Conservation (phyloP, 1,140 invertebrate genomes). For the Berghia stephanieae region DNA sequence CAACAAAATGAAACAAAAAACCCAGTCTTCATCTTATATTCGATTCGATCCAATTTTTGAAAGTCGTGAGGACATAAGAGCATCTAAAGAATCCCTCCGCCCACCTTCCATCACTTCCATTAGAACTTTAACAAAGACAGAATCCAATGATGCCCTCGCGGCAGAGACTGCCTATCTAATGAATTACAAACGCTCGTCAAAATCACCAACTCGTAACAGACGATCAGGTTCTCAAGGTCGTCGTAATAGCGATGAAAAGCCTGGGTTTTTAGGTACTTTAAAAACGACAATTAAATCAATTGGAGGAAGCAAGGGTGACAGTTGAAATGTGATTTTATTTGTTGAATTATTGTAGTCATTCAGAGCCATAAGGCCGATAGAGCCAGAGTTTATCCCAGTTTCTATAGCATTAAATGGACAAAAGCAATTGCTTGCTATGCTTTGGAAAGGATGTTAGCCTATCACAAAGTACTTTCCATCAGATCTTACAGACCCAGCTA, state of each 20-base stretch:
- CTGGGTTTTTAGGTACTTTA: constrained; percentile 39
- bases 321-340: too few relatives aligned
- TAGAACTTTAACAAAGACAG: constrained; percentile 23
- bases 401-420: too few relatives aligned
- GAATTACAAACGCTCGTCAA: constrained; percentile 13
- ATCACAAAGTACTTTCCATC: too few relatives aligned
- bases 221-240: constrained; percentile 7
- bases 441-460: too few relatives aligned
- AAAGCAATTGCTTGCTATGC: too few relatives aligned
- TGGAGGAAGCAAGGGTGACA: constrained; percentile 30
- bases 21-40: constrained; percentile 56
- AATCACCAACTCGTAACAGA: constrained; percentile 29
- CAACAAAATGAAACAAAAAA: constrained; percentile 37
- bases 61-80: constrained; percentile 51
- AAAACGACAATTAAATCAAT: constrained; percentile 49
- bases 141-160: constrained; percentile 28
- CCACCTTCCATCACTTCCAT: constrained; percentile 43
- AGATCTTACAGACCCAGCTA: too few relatives aligned
- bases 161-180: constrained; percentile 32
- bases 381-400: too few relatives aligned
- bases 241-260: constrained; percentile 36
- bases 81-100: constrained; percentile 48
- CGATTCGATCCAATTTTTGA: constrained; percentile 62
- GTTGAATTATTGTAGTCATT: too few relatives aligned
- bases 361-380: too few relatives aligned